A percentile compares a stretch with the other conserved stretches of the same genome.
These are phyloP conservation scores for Platorchestia sp. DNA, from an alignment of 1,140 invertebrate genomes.

Conservation along the genomic window DNA sequence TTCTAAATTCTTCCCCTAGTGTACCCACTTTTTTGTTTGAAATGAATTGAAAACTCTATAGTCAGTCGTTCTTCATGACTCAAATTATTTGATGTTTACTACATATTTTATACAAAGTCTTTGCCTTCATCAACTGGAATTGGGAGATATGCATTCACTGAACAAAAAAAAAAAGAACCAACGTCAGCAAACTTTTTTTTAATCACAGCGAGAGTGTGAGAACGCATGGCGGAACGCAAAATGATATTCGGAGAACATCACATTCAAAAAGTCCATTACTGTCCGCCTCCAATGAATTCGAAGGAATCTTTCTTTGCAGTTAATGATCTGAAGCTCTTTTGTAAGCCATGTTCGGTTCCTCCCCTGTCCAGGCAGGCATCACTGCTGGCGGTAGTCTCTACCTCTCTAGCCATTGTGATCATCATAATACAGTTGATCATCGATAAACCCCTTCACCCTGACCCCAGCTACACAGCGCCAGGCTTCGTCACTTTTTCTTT, in stretches of 20 bases:
- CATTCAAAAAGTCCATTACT: background rate
- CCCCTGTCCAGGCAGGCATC: conserved; percentile 71
- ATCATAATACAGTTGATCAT: conserved; percentile 75
- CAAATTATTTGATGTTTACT: too few relatives aligned
- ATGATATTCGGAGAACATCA: background rate
- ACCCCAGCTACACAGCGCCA: conserved; percentile 62
- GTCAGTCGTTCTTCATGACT: too few relatives aligned
- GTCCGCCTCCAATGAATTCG: background rate
- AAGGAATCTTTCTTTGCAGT: background rate
- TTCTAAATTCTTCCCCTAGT: too few relatives aligned
- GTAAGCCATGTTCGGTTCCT: background rate
- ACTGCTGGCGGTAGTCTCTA: conserved; percentile 75
- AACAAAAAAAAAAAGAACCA: too few relatives aligned
- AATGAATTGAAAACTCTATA: too few relatives aligned
- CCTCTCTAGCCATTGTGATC: conserved; percentile 75
- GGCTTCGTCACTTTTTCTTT: conserved; percentile 72
- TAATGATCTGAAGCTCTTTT: background rate
- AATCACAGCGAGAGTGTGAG: too few relatives aligned
- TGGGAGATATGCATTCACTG: too few relatives aligned
- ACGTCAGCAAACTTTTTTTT: too few relatives aligned
- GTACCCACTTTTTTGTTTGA: too few relatives aligned
- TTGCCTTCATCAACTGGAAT: too few relatives aligned
- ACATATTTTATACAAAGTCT: too few relatives aligned
- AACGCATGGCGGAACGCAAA: too few relatives aligned
- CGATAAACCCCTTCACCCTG: conserved; percentile 70